These are phyloP conservation scores for Chlorops oryzae DNA, from an alignment of 1,140 invertebrate genomes.

Conservation along the genomic window DNA sequence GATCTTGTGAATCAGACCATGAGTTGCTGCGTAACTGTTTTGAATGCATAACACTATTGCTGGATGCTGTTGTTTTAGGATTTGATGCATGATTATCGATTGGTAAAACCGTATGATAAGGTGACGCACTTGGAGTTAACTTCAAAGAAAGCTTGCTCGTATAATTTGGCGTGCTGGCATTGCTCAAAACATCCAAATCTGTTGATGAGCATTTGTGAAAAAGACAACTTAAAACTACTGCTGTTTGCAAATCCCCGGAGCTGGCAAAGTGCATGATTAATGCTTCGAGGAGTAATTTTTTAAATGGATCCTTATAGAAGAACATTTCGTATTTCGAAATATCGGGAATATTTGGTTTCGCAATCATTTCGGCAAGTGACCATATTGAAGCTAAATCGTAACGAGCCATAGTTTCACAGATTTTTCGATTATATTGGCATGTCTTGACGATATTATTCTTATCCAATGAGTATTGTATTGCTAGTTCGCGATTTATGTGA, in stretches of 20 bases:
- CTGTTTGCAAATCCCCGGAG: conserved; percentile 83
- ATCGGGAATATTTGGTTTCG: conserved; percentile 51
- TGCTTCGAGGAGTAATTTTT: conserved; percentile 74
- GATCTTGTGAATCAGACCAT: conserved; percentile 78
- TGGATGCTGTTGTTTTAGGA: conserved; percentile 11
- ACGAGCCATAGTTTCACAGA: conserved; percentile 66
- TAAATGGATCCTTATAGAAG: conserved; percentile 67
- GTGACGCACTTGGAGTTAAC: conserved; percentile 63
- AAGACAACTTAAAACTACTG: conserved; percentile 84
- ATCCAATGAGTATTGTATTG: conserved; percentile 74
- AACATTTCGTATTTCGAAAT: conserved; percentile 37
- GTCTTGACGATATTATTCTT: conserved; percentile 54
- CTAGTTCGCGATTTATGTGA: conserved; percentile 70
- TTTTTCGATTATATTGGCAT: conserved; percentile 70
- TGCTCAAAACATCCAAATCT: neutral
- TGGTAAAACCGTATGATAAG: conserved; percentile 86
- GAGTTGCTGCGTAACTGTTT: conserved; percentile 79
- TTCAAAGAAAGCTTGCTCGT: conserved; percentile 39
- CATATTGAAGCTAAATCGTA: conserved; percentile 81
- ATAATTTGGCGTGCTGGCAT: neutral
- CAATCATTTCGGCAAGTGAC: conserved; percentile 69
- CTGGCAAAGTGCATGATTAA: conserved; percentile 76
- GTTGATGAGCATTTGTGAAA: conserved; percentile 56
- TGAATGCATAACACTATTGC: conserved; percentile 37
- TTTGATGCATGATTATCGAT: conserved; percentile 51